A percentile compares a stretch with the other conserved stretches of the same genome.
Evolutionary conservation across 1,140 invertebrate species (phyloP).

Genomic region (Pantala flavescens): DNA sequence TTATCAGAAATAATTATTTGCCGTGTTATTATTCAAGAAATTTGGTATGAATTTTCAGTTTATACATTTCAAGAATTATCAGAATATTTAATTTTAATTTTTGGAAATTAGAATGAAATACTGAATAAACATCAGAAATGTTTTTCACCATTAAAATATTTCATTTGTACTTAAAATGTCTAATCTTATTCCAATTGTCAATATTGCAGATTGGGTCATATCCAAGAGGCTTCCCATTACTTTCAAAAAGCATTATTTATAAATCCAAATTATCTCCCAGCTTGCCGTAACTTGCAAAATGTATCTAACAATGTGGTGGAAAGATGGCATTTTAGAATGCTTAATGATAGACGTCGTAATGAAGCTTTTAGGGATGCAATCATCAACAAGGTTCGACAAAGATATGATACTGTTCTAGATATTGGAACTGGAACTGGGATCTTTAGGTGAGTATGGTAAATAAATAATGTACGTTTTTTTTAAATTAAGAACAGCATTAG

Average conservation of each 20-base stretch:
- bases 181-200: neutral
- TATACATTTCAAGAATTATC: neutral
- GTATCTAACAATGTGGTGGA: slow-evolving; percentile 43
- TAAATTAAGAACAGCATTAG: neutral
- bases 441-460: slow-evolving; percentile 32
- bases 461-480: neutral
- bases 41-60: neutral
- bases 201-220: slow-evolving; percentile 30
- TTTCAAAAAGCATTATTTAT: slow-evolving; percentile 30
- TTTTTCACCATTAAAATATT: too few relatives aligned
- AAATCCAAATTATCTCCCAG: slow-evolving; percentile 31
- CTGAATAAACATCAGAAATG: too few relatives aligned
- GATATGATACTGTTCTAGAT: slow-evolving; percentile 51
- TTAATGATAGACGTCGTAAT: slow-evolving; percentile 63
- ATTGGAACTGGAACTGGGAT: slow-evolving; percentile 66
- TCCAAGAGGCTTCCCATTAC: slow-evolving; percentile 31
- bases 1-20: neutral
- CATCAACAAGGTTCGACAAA: slow-evolving; percentile 38
- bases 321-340: slow-evolving; percentile 72
- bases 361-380: slow-evolving; percentile 52
- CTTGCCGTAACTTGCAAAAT: slow-evolving; percentile 35
- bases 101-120: too few relatives aligned
- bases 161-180: too few relatives aligned
- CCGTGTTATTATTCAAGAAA: neutral
- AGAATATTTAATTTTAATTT: neutral